phyloP scores from a whole-genome alignment of 30 jellyfish, hydroid and myxozoan species.

The Mastigias papua region DNA sequence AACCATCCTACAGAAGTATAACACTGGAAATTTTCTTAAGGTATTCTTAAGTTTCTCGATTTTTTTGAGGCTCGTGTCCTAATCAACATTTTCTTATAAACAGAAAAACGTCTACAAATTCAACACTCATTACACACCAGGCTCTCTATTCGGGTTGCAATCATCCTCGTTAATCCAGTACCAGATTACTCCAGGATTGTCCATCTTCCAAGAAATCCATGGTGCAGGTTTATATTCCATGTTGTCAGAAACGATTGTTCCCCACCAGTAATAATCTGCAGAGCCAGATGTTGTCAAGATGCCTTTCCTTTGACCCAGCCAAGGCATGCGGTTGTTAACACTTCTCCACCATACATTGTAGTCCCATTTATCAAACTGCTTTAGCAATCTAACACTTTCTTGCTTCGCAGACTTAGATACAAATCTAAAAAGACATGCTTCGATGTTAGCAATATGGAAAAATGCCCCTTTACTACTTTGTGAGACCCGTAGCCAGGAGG shows the following conservation, averaged over 20 bases:
- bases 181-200: slow-evolving; percentile 84
- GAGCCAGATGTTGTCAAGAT: slow-evolving; percentile 85
- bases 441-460: no score
- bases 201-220: slow-evolving; percentile 42
- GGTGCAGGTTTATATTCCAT: slow-evolving; percentile 81
- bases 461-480: no score
- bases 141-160: slow-evolving; percentile 71
- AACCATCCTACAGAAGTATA: no score
- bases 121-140: no score
- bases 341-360: slow-evolving; percentile 70
- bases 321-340: slow-evolving; percentile 81
- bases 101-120: no score
- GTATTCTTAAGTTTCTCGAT: no score
- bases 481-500: no score
- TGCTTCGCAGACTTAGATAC: slow-evolving; percentile 12
- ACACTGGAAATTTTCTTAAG: no score
- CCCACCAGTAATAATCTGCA: slow-evolving; percentile 70
- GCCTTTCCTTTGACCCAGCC: slow-evolving; percentile 78
- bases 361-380: slow-evolving; percentile 80
- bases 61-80: no score
- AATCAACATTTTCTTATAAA: no score
- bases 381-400: slow-evolving; percentile 49
- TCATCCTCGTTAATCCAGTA: slow-evolving; percentile 88
- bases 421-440: slow-evolving; percentile 57
- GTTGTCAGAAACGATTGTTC: slow-evolving; percentile 76